A percentile compares a stretch with the other conserved stretches of the same genome.
phyloP scores from a whole-genome alignment of 2,797 vertebrate genomes.

The Sebastes diploproa region DNA sequence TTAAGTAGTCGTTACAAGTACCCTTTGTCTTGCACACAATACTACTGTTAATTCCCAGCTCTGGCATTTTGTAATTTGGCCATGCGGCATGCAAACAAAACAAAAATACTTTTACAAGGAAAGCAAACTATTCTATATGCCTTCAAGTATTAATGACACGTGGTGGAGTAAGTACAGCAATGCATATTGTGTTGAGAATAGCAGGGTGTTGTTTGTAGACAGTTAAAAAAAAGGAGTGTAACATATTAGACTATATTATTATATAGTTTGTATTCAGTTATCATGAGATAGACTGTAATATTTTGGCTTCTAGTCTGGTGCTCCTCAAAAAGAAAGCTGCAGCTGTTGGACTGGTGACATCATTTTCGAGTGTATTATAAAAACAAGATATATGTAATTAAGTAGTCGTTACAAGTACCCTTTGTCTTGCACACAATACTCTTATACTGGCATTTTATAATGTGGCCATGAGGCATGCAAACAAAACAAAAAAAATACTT shows the following conservation, averaged over 20 bases:
- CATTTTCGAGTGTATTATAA: neutral
- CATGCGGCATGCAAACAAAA: neutral
- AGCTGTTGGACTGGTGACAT: neutral
- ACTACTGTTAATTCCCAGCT: neutral
- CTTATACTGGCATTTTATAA: neutral
- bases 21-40: neutral
- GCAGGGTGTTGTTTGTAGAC: slow-evolving; percentile 9
- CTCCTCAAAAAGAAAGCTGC: neutral
- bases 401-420: neutral
- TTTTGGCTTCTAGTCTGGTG: neutral
- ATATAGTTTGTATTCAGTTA: neutral
- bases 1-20: neutral
- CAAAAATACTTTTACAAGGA: neutral
- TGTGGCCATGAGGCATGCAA: slow-evolving; percentile 1
- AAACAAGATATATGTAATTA: neutral
- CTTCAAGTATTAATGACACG: neutral
- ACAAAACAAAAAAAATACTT: neutral
- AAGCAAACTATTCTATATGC: neutral
- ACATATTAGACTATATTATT: neutral
- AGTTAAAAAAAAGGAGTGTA: neutral
- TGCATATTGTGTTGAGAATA: slow-evolving; percentile 14
- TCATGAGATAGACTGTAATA: neutral
- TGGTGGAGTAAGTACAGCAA: neutral
- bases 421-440: neutral
- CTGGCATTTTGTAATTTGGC: neutral